Percentiles rank a stretch among this genome's conserved stretches.
Evolutionary conservation across 2,797 vertebrate species (phyloP).

Genomic region (Platalea minor): DNA sequence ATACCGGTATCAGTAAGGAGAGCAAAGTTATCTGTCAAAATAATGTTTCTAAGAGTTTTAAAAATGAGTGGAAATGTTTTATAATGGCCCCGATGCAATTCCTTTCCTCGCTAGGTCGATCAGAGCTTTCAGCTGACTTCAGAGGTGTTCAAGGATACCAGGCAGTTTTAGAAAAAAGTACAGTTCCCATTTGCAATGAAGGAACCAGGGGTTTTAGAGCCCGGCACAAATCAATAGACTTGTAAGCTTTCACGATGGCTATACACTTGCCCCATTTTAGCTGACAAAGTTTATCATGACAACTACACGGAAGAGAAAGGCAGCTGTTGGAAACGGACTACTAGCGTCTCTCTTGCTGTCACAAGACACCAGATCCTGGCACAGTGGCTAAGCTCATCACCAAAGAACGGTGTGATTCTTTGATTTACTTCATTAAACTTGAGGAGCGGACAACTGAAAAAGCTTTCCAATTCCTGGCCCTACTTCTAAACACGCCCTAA

Average conservation of each 20-base stretch:
- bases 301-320: background rate
- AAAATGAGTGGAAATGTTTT: background rate
- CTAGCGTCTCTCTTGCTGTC: no score
- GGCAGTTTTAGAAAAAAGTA: no score
- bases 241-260: background rate
- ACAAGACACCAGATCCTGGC: background rate
- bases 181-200: background rate
- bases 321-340: background rate
- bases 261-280: background rate
- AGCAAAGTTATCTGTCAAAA: background rate
- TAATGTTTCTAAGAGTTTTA: background rate
- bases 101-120: background rate
- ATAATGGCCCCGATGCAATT: background rate
- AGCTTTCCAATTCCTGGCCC: background rate
- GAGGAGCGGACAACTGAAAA: background rate
- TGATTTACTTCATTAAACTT: background rate
- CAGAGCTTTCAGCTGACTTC: background rate
- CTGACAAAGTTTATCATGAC: background rate
- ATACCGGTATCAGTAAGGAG: background rate
- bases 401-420: background rate
- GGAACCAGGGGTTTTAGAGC: no score
- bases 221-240: background rate
- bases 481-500: background rate
- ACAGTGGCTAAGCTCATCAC: background rate
- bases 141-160: background rate